These are phyloP conservation scores for Piezodorus guildinii DNA, from an alignment of 1,140 invertebrate genomes.

Conservation along the genomic window DNA sequence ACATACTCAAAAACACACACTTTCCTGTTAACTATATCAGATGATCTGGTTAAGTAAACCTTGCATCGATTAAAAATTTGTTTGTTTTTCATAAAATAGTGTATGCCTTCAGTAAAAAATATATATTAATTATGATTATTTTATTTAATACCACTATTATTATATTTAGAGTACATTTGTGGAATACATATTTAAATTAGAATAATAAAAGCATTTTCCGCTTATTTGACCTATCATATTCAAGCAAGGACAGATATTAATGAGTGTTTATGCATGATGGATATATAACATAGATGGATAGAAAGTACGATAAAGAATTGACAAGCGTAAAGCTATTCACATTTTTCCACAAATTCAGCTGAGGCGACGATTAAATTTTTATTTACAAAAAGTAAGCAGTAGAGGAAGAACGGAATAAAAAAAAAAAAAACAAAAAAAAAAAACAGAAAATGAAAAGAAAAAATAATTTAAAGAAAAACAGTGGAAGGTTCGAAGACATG, in stretches of 20 bases:
- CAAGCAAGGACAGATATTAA: too few species aligned
- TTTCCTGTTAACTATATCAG: background rate
- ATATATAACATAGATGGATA: background rate
- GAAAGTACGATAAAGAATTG: background rate
- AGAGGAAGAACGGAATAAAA: background rate
- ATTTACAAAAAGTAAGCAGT: conserved; percentile 10
- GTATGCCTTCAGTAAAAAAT: conserved; percentile 12
- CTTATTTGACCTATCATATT: too few species aligned
- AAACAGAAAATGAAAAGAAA: background rate
- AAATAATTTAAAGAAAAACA: background rate
- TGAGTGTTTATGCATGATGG: too few species aligned
- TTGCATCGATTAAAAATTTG: background rate
- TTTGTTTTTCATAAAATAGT: background rate
- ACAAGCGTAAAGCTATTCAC: conserved; percentile 11
- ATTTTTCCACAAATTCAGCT: background rate
- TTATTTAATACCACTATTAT: background rate
- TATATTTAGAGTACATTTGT: background rate
- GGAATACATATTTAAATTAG: background rate
- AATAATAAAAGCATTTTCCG: background rate
- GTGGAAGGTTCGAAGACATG: background rate
- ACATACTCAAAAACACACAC: conserved; percentile 11
- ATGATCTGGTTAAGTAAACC: background rate
- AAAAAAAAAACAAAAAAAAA: background rate
- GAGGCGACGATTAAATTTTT: conserved; percentile 9
- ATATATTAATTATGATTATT: background rate